Evolutionary conservation across 35 echinoderm and acorn worm species (phyloP), one percentile per base, ranked within the genome.

Genomic region (Hemicentrotus pulcherrimus): DNA sequence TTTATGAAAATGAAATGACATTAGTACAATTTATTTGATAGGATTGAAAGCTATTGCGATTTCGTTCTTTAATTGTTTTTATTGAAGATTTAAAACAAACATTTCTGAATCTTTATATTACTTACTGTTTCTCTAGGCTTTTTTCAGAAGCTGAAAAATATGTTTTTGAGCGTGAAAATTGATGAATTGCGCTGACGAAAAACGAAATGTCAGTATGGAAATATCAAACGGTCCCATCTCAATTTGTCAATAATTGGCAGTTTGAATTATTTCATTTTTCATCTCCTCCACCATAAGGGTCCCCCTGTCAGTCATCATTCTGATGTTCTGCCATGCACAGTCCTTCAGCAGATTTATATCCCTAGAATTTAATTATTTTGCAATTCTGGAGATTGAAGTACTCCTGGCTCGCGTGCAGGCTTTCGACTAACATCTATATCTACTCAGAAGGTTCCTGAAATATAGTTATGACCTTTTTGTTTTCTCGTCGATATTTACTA

Each of bases 241-340:
- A 78, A 78, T 78, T 78, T 78, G 28, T 78, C 65, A 78, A 78
- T 78, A 78, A 78, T 78, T 78, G 65, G 65, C 65, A 78, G 65
- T 78, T 78, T 78, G 65, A 78, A 78, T 78, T 78, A 78, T 78
- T 78, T 78, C 65, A 78, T 78, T 78, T 78, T 78, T 78, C 65
- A 78, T 78, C 65, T 78, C 65, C 65, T 78, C 65, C 65, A 78
- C 65, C 24, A 78, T 78, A 78, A 78, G 65, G 22, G 65, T 78
- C 7, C 65, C n/a, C 65, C 65, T 78, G 65, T 78, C 65, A 78
- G 65, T 78, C 65, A 78, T 78, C 65, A 78, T 78, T 78, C 65
- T 78, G 28, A 78, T 78, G 65, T 78, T 78, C 22, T 28, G 65
- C 65, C 65, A 5, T 78, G 19, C 65, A 28, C 65, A 78, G 19